These are phyloP conservation scores for Albula goreensis DNA, from an alignment of 2,113 vertebrate genomes.

Conservation along the genomic window DNA sequence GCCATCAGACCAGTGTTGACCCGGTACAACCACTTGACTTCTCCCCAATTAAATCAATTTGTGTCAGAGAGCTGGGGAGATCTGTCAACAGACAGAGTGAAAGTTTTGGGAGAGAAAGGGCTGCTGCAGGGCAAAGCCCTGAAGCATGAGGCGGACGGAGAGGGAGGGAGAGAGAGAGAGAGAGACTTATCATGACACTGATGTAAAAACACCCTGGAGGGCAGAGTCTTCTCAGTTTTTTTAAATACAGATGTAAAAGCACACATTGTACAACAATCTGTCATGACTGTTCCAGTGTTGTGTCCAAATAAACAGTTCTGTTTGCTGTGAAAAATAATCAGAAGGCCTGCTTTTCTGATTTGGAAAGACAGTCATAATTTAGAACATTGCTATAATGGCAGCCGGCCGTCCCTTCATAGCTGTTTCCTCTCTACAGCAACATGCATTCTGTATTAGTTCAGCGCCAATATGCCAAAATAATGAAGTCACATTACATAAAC, in stretches of 20 bases:
- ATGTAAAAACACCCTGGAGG: background rate
- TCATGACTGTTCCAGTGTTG: background rate
- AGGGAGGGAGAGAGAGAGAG: background rate
- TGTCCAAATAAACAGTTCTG: background rate
- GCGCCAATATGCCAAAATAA: background rate
- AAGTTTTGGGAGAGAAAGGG: constrained; percentile 23
- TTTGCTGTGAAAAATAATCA: background rate
- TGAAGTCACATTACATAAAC: background rate
- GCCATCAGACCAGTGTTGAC: constrained; percentile 28
- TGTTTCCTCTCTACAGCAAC: background rate
- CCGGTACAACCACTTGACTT: constrained; percentile 38
- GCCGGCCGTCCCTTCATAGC: background rate
- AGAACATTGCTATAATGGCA: background rate
- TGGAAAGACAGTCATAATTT: background rate
- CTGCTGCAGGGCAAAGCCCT: constrained; percentile 24
- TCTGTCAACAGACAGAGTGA: constrained; percentile 41
- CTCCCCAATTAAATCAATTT: constrained; percentile 52
- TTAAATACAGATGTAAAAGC: background rate
- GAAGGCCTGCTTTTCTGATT: background rate
- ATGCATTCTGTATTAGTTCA: background rate
- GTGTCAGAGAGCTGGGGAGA: constrained; percentile 38
- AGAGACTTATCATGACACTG: background rate
- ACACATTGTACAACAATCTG: background rate
- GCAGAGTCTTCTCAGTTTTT: background rate
- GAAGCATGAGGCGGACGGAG: constrained; percentile 24